phyloP scores from a whole-genome alignment of 2,797 vertebrate genomes.

The Loris lydekkerianus region DNA sequence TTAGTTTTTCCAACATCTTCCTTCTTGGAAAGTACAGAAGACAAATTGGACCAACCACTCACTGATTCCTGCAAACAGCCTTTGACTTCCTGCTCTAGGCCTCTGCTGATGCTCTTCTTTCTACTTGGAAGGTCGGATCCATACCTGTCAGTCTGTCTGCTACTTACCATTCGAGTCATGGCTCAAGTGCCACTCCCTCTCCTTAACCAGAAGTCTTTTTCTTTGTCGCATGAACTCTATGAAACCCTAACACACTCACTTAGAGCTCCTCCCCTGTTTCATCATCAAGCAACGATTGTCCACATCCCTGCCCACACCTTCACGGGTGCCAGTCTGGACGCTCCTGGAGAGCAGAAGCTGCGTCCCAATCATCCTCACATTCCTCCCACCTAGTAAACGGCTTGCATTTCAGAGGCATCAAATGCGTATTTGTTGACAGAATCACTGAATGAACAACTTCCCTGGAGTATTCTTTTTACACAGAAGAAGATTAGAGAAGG shows the following conservation, averaged over 20 bases:
- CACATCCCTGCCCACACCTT: too few relatives aligned
- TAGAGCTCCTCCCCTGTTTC: conserved; percentile 12
- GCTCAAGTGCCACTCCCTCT: not conserved
- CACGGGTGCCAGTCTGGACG: not conserved
- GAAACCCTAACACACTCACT: not conserved
- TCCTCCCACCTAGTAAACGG: conserved; percentile 52
- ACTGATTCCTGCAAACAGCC: not conserved
- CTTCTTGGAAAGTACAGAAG: not conserved
- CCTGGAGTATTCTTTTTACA: conserved; percentile 63
- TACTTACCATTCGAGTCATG: not conserved
- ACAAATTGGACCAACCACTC: not conserved
- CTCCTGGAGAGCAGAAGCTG: conserved; percentile 38
- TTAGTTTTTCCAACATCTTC: not conserved
- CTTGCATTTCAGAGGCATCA: conserved; percentile 69
- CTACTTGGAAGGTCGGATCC: not conserved
- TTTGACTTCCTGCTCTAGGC: not conserved
- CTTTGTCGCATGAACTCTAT: not conserved
- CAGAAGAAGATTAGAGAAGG: conserved; percentile 37
- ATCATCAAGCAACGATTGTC: not conserved
- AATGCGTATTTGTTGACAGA: conserved; percentile 75
- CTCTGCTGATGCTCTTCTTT: not conserved
- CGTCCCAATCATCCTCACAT: conserved; percentile 52
- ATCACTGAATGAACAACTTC: conserved; percentile 73
- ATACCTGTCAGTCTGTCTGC: not conserved
- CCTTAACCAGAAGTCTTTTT: conserved; percentile 15